Base-by-base conservation (phyloP, 2,113 vertebrate species). In the Eulemur macaco region DNA sequence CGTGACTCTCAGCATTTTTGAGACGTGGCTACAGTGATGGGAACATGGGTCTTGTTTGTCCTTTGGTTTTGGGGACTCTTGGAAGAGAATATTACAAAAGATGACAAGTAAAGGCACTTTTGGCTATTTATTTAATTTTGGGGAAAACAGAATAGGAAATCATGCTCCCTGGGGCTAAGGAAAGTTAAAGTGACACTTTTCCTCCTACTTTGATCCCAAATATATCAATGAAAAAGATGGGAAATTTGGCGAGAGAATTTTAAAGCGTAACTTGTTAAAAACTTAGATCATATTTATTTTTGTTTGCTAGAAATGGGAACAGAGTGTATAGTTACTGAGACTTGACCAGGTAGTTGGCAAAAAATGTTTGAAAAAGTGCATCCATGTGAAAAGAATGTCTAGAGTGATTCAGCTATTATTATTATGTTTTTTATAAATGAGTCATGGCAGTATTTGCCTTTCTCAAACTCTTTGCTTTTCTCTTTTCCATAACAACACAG, bases 351-450 rank as follows among this genome's bases (percentile, higher is more conserved):
- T 86, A 89, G 54, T 85, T 94, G 82, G 21, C 56, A 37, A 89
- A 95, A 82, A 89, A 69, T 29, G 45, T 81, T 90, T 88, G 85
- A 73, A 74, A 93, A 95, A 97, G 37, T 39, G 77, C 63, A 82
- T 47, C 74, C 42, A 64, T 90, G 34, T 84, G 66, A 84, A 86
- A 93, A 84, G 80, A 98, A 96, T 60, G 83, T 87, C 91, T 92
- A 82, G 54, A 88, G 66, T 96, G 96, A 96, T 86, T 95, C 71
- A 86, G 45, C 25, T 45, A 34, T 77, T 91, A 73, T 64, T 86
- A 66, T 89, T 92, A 20, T 63, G 91, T 85, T 93, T 95, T 95
- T 85, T 50, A 80, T 60, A 42, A 89, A 86, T 93, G 95, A 95
- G 27, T 95, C 93, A 96, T 82, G 60, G 56, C 76, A 58, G 17